Evolutionary conservation across 2,113 vertebrate genomes (phyloP).

Genomic region (Prunella himalayana): DNA sequence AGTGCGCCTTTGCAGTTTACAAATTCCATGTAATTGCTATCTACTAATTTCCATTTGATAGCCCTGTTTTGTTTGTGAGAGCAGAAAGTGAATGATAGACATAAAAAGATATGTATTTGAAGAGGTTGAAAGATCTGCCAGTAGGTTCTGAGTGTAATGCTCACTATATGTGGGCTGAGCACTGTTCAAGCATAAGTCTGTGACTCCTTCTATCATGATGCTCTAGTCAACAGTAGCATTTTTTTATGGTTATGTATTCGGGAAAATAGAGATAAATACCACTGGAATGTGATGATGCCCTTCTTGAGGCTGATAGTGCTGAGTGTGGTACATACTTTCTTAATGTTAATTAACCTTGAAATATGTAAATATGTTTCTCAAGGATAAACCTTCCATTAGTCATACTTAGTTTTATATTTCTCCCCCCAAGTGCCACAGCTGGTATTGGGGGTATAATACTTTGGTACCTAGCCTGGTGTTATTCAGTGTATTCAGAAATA

Average conservation of each 20-base stretch:
- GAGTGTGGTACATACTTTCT: not conserved
- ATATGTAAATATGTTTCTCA: not conserved
- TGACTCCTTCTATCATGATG: not conserved
- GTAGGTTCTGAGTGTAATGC: not conserved
- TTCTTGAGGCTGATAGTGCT: not conserved
- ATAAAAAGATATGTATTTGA: not conserved
- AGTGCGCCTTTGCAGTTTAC: not conserved
- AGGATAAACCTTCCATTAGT: not conserved
- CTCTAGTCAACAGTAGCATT: not conserved
- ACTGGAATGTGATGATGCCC: not conserved
- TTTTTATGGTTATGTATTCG: not conserved
- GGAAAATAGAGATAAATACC: not conserved
- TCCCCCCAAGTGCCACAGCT: not conserved
- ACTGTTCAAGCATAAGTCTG: not conserved
- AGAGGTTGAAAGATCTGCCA: not conserved
- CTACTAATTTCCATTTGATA: not conserved
- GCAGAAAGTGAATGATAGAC: not conserved
- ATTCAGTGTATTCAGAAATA: not conserved
- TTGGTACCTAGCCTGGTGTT: not conserved
- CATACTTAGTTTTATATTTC: not conserved
- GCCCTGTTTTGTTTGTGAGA: not conserved
- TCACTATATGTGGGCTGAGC: not conserved
- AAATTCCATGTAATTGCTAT: not conserved
- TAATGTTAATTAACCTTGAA: not conserved
- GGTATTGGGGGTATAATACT: not conserved